Base-by-base conservation (phyloP, 2,113 vertebrate species). In the Melanerpes formicivorus region DNA sequence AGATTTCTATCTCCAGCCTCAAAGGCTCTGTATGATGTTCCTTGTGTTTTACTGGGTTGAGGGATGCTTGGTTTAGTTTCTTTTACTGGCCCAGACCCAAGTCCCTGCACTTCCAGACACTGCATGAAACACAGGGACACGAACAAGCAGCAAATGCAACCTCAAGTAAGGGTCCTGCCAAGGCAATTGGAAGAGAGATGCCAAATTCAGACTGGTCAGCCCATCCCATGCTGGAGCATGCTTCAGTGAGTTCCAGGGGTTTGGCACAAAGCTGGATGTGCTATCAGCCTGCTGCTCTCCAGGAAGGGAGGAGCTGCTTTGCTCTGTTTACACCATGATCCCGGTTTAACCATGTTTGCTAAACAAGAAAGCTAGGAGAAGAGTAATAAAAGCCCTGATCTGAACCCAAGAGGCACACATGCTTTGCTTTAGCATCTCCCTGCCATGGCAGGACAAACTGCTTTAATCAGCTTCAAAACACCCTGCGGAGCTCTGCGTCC, bases 401-500 rank as follows among this genome's bases (percentile, higher is more conserved):
- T 81, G 46, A 80, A 73, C 80, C 66, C 62, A 91, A 80, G 34
- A 88, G 40, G 34, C 44, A 78, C 44, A 94, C 18, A 81, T 79
- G 91, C 65, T 95, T 88, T 86, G 23, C 72, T 96, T 93, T 75
- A 95, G 58, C 50, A 75, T 90, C 66, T 88, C 75, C 26, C 54
- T 77, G 54, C 65, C 50, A 55, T 12, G 26, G 70, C 12, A 84
- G 91, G 66, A 91, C 69, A 93, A 94, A 85, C 60, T 78, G 80
- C 69, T 93, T 90, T 92, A 87, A 93, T 85, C 69, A 78, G 42
- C 88, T 90, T 89, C 71, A 86, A 80, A 90, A 90, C 87, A 6
- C 23, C 16, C 48, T 14, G 14, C n/a, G 56, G 19, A 62, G 78
- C 48, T 85, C 58, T 90, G 76, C 62, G 90, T 75, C 69, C 34